These are phyloP conservation scores for Brienomyrus longianalis DNA, from an alignment of 2,113 vertebrate species.

Conservation along the genomic window DNA sequence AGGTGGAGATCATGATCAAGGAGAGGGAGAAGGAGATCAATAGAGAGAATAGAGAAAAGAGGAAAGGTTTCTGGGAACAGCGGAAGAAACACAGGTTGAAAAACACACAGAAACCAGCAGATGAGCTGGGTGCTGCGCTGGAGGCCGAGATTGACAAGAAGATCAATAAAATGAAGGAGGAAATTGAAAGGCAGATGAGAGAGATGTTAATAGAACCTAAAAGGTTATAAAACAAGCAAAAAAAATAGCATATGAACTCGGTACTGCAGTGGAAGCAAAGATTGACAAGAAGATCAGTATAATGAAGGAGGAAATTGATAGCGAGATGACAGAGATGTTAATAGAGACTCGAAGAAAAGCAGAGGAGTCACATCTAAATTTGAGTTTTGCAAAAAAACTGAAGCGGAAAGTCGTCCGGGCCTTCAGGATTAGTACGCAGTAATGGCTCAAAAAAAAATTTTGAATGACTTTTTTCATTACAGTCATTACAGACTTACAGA, in stretches of 20 bases:
- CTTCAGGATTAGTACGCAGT: not conserved
- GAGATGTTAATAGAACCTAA: too few relatives aligned
- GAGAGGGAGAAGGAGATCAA: not conserved
- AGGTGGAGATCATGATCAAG: not conserved
- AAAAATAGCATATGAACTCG: not conserved
- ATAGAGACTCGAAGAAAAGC: not conserved
- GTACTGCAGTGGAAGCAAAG: not conserved
- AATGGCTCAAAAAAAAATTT: not conserved
- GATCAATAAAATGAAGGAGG: not conserved
- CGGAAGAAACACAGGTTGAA: not conserved
- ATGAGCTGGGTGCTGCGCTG: not conserved
- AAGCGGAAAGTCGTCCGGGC: not conserved
- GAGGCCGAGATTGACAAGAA: not conserved
- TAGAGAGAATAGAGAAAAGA: not conserved
- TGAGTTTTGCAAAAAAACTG: not conserved
- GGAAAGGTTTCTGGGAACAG: not conserved
- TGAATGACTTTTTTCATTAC: not conserved
- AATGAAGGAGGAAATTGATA: not conserved
- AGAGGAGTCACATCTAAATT: not conserved
- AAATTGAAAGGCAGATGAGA: not conserved
- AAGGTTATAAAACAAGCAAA: not conserved
- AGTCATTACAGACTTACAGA: not conserved
- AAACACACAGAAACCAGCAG: not conserved
- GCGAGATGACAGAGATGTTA: not conserved
- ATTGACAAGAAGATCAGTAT: not conserved